Base-by-base conservation (phyloP, 2,888 invertebrate genomes). In the Limenitis camilla region DNA sequence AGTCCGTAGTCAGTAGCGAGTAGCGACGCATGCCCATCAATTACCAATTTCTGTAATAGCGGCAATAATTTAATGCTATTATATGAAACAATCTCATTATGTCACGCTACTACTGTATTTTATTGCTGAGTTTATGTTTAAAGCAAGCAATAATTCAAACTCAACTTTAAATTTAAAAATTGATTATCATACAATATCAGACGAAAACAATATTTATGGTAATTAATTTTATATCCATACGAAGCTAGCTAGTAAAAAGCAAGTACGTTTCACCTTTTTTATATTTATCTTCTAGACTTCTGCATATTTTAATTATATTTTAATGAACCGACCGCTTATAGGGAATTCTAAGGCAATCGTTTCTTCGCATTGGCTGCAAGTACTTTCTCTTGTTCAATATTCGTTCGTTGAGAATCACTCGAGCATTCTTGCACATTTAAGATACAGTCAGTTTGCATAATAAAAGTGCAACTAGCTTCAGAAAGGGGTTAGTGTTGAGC, bases 341-440 rank as follows among this genome's bases (percentile, higher is more conserved):
- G 30, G 28, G 36, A 36, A 45, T 45, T 45, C 10, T 36, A 36
- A 35, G 36, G 36, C 36, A 45, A 30, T 19, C 29, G 36, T 27
- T 29, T 30, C 7, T 45, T 45, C 36, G 36, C 10, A 36, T 45
- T 45, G 36, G 36, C 33, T 45, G 11, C n/a, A n/a, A 35, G 36
- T 45, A 45, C 45, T 45, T 45, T 45, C 45, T 36, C 45, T 11
- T 45, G 10, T 36, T 45, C 45, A 45, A 45, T 36, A 45, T 45
- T 45, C 45, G 45, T 35, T 29, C 36, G 36, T 45, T 45, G 45
- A 29, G 30, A 45, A 36, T 38, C 45, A 36, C 36, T 36, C 36
- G 30, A 45, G 45, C 45, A 36, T 45, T 11, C 35, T 45, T 36
- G 36, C 36, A 36, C 45, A 45, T 45, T 36, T 45, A 36, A 45